These are phyloP conservation scores for Drosophila mulleri DNA, from an alignment of 2,888 invertebrate species.

Conservation along the genomic window DNA sequence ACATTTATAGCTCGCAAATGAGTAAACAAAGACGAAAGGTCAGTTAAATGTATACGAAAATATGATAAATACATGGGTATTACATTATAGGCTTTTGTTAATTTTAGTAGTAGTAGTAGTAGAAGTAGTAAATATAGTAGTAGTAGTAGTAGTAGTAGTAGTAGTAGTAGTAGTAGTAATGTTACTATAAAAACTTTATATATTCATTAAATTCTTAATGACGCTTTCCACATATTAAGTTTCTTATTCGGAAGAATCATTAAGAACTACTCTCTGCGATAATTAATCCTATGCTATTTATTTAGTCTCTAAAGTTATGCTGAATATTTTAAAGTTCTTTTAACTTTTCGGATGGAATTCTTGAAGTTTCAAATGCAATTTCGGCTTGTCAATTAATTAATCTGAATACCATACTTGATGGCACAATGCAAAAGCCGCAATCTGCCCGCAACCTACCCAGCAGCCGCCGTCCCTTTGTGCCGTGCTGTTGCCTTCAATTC, in stretches of 20 bases:
- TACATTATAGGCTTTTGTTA: neutral
- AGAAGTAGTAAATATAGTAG: too few species aligned
- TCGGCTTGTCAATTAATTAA: slow-evolving; percentile 59
- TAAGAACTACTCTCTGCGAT: neutral
- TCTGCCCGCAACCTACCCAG: neutral
- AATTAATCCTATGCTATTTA: neutral
- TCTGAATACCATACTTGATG: neutral
- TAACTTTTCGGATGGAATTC: neutral
- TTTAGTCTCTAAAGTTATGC: neutral
- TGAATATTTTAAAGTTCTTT: neutral
- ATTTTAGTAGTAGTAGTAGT: too few species aligned
- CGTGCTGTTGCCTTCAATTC: slow-evolving; percentile 28
- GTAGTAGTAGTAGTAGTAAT: too few species aligned
- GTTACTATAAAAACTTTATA: too few species aligned
- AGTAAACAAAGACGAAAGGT: slow-evolving; percentile 13
- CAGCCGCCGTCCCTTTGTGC: slow-evolving; percentile 9
- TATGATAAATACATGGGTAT: neutral
- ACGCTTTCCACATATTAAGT: too few species aligned
- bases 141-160: too few species aligned
- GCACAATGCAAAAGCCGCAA: slow-evolving; percentile 6
- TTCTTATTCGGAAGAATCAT: too few species aligned
- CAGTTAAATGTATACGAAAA: neutral
- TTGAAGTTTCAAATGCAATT: slow-evolving; percentile 1
- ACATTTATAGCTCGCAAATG: slow-evolving; percentile 24
- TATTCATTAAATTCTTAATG: too few species aligned